Conservation (phyloP, 1,140 invertebrate species). For the Xylocopa sonorina region DNA sequence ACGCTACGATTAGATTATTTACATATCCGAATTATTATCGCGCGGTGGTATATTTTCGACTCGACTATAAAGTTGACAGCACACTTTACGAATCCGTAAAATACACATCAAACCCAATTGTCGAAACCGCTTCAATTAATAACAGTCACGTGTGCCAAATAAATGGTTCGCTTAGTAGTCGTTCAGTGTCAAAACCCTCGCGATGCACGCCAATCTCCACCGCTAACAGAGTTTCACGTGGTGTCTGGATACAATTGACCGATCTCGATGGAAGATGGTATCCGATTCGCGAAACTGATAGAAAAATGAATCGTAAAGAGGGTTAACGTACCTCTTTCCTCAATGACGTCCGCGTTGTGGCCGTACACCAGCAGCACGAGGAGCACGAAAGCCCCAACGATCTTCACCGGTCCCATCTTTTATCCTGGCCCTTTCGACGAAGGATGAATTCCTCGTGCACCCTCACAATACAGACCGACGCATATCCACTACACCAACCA, state of each 20-base stretch:
- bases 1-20: neutral
- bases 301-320: conserved; percentile 4
- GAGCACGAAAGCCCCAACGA: conserved; percentile 67
- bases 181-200: too few relatives aligned
- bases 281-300: neutral
- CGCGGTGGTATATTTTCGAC: too few relatives aligned
- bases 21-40: neutral
- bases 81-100: neutral
- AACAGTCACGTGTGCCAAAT: neutral
- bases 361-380: conserved; percentile 66
- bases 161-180: neutral
- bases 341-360: conserved; percentile 72
- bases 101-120: too few relatives aligned
- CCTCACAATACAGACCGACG: conserved; percentile 68
- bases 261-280: neutral
- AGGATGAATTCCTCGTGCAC: conserved; percentile 59
- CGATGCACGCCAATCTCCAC: too few relatives aligned
- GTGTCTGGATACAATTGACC: neutral
- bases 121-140: neutral
- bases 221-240: neutral
- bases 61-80: too few relatives aligned
- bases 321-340: conserved; percentile 82
- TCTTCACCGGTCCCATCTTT: conserved; percentile 71
- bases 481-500: conserved; percentile 73
- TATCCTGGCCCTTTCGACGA: conserved; percentile 64